These are phyloP conservation scores for Meteorus cinctellus DNA, from an alignment of 2,888 invertebrate species.

Conservation along the genomic window DNA sequence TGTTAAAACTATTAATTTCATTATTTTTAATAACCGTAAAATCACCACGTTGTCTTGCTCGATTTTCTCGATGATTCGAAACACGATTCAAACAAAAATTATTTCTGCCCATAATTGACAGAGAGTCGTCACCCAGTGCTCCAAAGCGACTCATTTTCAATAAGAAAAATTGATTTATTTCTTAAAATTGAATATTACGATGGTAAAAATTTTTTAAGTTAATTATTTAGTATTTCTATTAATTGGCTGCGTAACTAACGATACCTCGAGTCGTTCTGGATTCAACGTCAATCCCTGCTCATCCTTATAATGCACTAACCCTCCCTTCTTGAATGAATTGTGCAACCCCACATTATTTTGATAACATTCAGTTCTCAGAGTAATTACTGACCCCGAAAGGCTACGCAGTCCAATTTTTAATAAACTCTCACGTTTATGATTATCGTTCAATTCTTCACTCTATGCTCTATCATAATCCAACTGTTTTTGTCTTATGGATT, in stretches of 20 bases:
- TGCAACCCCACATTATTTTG: constrained; percentile 19
- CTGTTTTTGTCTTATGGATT: background rate
- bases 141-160: constrained; percentile 60
- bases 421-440: constrained; percentile 12
- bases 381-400: constrained; percentile 18
- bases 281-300: constrained; percentile 22
- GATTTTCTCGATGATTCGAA: background rate
- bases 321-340: constrained; percentile 1
- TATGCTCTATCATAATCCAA: background rate
- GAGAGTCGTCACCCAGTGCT: constrained; percentile 54
- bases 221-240: background rate
- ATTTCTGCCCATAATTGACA: constrained; percentile 52
- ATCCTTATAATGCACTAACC: constrained; percentile 15
- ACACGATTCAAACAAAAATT: constrained; percentile 26
- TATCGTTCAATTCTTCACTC: background rate
- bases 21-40: constrained; percentile 13
- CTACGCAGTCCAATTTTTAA: constrained; percentile 16
- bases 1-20: background rate
- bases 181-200: constrained; percentile 6
- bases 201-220: background rate
- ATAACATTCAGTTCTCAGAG: background rate
- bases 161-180: background rate
- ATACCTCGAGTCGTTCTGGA: background rate
- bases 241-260: background rate
- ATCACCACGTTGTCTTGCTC: constrained; percentile 2